Evolutionary conservation across 1,140 invertebrate species (phyloP).

Genomic region (Tachypleus tridentatus): DNA sequence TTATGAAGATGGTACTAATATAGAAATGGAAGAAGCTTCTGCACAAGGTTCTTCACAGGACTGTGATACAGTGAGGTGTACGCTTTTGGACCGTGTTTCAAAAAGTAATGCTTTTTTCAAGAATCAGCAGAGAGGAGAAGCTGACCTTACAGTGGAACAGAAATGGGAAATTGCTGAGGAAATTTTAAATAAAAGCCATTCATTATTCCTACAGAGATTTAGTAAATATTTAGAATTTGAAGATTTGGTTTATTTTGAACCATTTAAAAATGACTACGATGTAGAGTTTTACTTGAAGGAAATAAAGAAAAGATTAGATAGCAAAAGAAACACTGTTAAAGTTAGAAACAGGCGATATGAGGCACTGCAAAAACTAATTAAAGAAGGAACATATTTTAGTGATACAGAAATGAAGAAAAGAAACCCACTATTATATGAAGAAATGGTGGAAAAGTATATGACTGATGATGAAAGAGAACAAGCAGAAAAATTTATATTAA

Average conservation of each 20-base stretch:
- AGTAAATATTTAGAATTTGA: slow-evolving; percentile 52
- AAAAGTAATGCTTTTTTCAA: slow-evolving; percentile 44
- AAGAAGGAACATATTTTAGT: slow-evolving; percentile 65
- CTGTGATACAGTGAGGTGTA: not conserved
- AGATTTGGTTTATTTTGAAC: slow-evolving; percentile 53
- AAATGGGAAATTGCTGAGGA: slow-evolving; percentile 54
- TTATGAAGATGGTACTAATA: too few relatives aligned
- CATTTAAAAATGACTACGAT: slow-evolving; percentile 41
- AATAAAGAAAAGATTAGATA: slow-evolving; percentile 36
- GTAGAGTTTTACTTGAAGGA: slow-evolving; percentile 43
- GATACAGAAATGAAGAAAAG: slow-evolving; percentile 84
- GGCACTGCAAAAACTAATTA: slow-evolving; percentile 59
- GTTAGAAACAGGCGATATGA: slow-evolving; percentile 64
- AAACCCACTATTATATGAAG: slow-evolving; percentile 77
- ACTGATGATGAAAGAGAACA: slow-evolving; percentile 52
- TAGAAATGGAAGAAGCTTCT: too few relatives aligned
- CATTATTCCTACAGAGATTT: slow-evolving; percentile 59
- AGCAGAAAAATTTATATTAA: slow-evolving; percentile 29
- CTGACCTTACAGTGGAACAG: slow-evolving; percentile 51
- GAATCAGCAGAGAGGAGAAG: slow-evolving; percentile 62
- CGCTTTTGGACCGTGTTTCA: slow-evolving; percentile 29
- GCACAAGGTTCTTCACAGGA: too few relatives aligned
- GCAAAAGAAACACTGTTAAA: slow-evolving; percentile 36
- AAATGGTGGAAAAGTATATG: slow-evolving; percentile 71
- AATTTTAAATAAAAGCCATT: slow-evolving; percentile 49